Conservation (phyloP, 2,797 vertebrate species). For the Rallus crepitans region DNA sequence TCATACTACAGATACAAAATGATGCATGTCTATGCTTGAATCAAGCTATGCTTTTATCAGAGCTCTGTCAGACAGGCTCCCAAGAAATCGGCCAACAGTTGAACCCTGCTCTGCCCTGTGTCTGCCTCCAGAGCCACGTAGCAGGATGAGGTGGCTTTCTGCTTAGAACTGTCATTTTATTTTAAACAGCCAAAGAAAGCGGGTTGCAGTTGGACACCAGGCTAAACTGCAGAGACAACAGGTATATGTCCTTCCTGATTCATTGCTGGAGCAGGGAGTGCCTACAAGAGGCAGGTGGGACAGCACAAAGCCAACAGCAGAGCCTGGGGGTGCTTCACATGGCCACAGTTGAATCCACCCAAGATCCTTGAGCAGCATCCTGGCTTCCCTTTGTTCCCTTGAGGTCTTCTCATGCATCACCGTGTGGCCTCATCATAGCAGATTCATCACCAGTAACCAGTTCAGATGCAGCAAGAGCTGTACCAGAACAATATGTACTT, state of each 20-base stretch:
- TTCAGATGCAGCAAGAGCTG: background rate
- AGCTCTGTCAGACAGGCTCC: background rate
- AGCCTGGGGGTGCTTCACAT: fast-evolving
- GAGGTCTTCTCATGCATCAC: background rate
- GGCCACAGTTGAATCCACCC: background rate
- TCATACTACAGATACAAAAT: background rate
- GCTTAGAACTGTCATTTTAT: background rate
- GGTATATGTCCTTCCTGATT: background rate
- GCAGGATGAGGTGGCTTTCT: background rate
- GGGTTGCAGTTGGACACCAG: background rate
- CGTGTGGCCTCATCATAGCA: background rate
- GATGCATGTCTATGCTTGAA: background rate
- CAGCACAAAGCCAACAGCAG: background rate
- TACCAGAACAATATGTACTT: background rate
- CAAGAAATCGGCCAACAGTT: background rate
- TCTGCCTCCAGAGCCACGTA: background rate
- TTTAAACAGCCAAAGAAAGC: background rate
- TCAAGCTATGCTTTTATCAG: background rate
- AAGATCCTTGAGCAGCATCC: background rate
- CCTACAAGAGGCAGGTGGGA: background rate
- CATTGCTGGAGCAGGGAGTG: background rate
- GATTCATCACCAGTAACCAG: background rate
- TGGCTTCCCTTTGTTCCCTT: background rate
- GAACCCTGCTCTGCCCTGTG: background rate
- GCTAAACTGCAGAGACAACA: background rate